Conservation (phyloP, 2,888 invertebrate species). For the Orgyia antiqua region DNA sequence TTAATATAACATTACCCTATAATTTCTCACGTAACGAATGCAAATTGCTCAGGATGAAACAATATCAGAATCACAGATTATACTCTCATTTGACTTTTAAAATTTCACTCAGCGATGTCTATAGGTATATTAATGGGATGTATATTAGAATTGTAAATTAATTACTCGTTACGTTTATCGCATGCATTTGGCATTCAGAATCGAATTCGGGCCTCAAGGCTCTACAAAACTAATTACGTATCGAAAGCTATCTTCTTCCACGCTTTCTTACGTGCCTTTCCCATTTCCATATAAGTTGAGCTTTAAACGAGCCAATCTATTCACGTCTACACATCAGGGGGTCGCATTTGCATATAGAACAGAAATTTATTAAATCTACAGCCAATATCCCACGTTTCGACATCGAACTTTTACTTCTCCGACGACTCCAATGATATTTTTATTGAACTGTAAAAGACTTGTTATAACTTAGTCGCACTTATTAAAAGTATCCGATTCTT, state of each 20-base stretch:
- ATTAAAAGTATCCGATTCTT: constrained; percentile 16
- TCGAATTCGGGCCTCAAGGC: constrained; percentile 58
- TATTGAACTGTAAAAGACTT: constrained; percentile 52
- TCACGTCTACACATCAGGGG: constrained; percentile 79
- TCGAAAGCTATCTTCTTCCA: constrained; percentile 70
- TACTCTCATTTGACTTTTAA: constrained; percentile 39
- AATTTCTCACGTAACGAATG: constrained; percentile 16
- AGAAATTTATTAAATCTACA: constrained; percentile 79
- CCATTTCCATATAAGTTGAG: constrained; percentile 78
- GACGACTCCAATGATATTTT: constrained; percentile 55
- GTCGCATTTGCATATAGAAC: constrained; percentile 78
- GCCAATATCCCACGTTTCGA: constrained; percentile 74
- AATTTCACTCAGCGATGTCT: constrained; percentile 35
- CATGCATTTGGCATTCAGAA: constrained; percentile 53
- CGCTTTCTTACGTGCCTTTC: constrained; percentile 78
- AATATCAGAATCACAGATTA: constrained; percentile 32
- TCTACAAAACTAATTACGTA: constrained; percentile 76
- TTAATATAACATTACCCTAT: constrained; percentile 11
- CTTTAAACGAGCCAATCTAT: constrained; percentile 78
- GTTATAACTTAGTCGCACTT: constrained; percentile 25
- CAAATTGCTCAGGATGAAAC: constrained; percentile 25
- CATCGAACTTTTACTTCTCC: constrained; percentile 71
- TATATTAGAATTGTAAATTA: constrained; percentile 61
- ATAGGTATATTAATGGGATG: constrained; percentile 34
- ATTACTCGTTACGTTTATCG: constrained; percentile 47